Evolutionary conservation across 1,140 invertebrate species (phyloP).

Genomic region (Andricus grossulariae): DNA sequence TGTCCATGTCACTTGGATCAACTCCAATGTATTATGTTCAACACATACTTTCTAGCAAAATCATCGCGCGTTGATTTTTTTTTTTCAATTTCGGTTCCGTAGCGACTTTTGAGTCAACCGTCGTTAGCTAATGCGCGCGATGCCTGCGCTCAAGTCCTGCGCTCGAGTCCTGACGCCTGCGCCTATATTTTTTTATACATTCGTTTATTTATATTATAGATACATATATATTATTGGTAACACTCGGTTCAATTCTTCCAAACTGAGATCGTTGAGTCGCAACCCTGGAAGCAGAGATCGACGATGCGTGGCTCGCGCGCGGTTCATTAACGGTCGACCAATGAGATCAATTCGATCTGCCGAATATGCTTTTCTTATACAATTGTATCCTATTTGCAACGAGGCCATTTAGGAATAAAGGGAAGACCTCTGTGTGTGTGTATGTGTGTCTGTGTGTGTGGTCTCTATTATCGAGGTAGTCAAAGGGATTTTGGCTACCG

Average conservation of each 20-base stretch:
- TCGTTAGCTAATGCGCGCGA: no score
- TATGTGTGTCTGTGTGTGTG: not conserved
- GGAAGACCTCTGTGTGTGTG: slow-evolving; percentile 21
- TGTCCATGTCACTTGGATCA: slow-evolving; percentile 10
- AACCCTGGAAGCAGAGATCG: not conserved
- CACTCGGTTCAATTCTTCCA: slow-evolving; percentile 27
- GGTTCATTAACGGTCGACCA: slow-evolving; percentile 5
- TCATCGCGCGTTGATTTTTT: not conserved
- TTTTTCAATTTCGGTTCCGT: no score
- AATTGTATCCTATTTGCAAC: slow-evolving; percentile 19
- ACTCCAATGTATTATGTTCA: not conserved
- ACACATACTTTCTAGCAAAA: not conserved
- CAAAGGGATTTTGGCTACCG: slow-evolving; percentile 21
- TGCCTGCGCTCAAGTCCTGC: no score
- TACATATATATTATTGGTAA: not conserved
- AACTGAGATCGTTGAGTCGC: slow-evolving; percentile 24
- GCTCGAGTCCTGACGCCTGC: no score
- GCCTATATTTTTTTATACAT: no score
- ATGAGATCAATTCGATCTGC: slow-evolving; percentile 15
- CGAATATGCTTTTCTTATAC: not conserved
- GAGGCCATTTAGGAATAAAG: slow-evolving; percentile 26
- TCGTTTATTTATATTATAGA: no score
- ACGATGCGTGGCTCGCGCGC: slow-evolving; percentile 19
- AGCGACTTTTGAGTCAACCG: no score
- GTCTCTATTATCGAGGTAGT: slow-evolving; percentile 28